Percentiles rank a stretch among this genome's conserved stretches.
Evolutionary conservation across 2,888 invertebrate genomes (phyloP).

Genomic region (Ceramica pisi): DNA sequence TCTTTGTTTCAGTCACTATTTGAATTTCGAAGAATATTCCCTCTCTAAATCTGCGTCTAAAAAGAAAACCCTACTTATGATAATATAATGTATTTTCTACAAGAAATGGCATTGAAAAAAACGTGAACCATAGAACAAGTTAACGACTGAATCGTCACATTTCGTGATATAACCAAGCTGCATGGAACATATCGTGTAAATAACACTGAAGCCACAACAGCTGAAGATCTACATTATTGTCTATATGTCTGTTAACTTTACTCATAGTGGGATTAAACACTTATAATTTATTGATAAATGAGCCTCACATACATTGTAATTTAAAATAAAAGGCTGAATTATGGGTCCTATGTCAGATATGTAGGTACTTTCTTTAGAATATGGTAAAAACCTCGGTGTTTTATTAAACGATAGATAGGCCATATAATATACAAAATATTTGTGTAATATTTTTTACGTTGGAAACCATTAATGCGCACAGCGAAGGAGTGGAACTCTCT

Average conservation of each 20-base stretch:
- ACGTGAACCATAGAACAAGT: constrained; percentile 10
- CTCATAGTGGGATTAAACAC: constrained; percentile 22
- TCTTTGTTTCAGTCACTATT: constrained; percentile 11
- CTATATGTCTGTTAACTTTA: constrained; percentile 21
- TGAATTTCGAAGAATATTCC: not conserved
- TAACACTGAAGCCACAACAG: constrained; percentile 52
- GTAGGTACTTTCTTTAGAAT: too few species aligned
- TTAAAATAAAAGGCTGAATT: not conserved
- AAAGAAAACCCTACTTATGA: not conserved
- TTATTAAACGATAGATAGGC: too few species aligned
- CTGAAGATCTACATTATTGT: constrained; percentile 36
- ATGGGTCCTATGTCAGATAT: not conserved
- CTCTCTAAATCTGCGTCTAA: not conserved
- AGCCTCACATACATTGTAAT: not conserved
- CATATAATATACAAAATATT: not conserved
- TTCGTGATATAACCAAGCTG: constrained; percentile 48
- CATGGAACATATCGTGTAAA: constrained; percentile 62
- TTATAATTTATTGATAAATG: not conserved
- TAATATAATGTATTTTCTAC: not conserved
- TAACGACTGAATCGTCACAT: constrained; percentile 66
- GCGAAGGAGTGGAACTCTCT: too few species aligned
- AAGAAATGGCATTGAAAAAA: constrained; percentile 1
- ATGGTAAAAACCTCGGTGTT: not conserved
- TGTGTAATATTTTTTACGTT: not conserved
- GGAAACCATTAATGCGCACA: not conserved